phyloP scores from a whole-genome alignment of 1,140 invertebrate genomes.

The Drosophila aff. region DNA sequence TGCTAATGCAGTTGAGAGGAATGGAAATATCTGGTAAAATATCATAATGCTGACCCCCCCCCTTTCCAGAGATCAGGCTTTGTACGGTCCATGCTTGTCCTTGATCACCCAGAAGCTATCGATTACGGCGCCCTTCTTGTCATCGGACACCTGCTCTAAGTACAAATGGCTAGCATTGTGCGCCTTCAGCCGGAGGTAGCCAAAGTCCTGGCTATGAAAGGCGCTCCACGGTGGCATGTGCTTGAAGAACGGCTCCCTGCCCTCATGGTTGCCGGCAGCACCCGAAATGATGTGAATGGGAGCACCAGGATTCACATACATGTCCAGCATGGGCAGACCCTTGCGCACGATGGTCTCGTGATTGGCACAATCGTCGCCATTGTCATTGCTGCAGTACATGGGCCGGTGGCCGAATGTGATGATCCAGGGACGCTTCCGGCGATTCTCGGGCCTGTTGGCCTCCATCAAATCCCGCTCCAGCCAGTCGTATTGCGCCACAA shows the following conservation, averaged over 20 bases:
- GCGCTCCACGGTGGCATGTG: conserved; percentile 76
- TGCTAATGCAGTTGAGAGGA: conserved; percentile 1
- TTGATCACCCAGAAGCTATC: conserved; percentile 92
- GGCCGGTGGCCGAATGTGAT: conserved; percentile 97
- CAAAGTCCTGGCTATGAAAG: conserved; percentile 90
- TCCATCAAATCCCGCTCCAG: conserved; percentile 91
- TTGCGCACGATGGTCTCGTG: conserved; percentile 90
- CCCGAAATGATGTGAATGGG: conserved; percentile 97
- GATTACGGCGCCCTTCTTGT: conserved; percentile 90
- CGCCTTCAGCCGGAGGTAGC: conserved; percentile 94
- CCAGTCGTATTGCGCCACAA: conserved; percentile 96
- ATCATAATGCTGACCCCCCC: conserved; percentile 11
- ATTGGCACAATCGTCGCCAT: conserved; percentile 94
- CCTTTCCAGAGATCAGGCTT: conserved; percentile 21
- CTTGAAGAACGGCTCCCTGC: conserved; percentile 85
- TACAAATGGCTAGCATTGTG: conserved; percentile 95
- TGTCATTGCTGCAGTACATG: conserved; percentile 98
- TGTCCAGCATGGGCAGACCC: conserved; percentile 89
- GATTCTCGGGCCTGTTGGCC: conserved; percentile 88
- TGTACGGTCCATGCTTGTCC: conserved; percentile 86
- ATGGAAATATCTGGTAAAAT: background rate
- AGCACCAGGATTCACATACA: conserved; percentile 93
- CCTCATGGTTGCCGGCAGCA: conserved; percentile 93
- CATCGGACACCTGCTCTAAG: conserved; percentile 96
- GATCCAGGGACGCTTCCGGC: conserved; percentile 94